These are phyloP conservation scores for Branchipolynoe longqiensis DNA, from an alignment of 2,888 invertebrate genomes.

Conservation along the genomic window DNA sequence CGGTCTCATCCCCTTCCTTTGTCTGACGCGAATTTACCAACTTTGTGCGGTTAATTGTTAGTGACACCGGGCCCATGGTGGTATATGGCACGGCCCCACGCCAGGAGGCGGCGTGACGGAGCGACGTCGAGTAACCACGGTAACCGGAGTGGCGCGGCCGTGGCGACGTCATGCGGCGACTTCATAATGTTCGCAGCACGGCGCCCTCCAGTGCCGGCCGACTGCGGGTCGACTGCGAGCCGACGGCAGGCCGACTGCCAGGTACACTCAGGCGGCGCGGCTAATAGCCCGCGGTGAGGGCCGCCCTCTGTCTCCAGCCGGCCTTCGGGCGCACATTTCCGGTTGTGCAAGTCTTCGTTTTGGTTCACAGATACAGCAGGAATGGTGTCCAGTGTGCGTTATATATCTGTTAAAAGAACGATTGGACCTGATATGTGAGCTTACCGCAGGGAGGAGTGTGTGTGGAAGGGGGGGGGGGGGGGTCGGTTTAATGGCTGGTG, in stretches of 20 bases:
- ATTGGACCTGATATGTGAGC: no score
- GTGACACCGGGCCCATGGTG: background rate
- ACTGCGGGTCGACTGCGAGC: background rate
- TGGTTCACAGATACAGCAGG: no score
- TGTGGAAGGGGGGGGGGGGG: background rate
- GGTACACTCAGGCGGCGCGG: background rate
- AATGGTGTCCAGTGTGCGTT: no score
- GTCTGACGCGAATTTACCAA: no score
- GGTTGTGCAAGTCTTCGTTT: no score
- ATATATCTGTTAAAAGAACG: no score
- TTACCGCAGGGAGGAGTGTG: background rate
- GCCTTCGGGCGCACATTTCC: no score
- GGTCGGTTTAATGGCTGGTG: no score
- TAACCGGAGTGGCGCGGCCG: conserved; percentile 10
- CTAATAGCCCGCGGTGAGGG: conserved; percentile 40
- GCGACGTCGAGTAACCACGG: conserved; percentile 23
- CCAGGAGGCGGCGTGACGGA: background rate
- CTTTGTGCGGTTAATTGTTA: no score
- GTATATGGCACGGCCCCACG: conserved; percentile 1
- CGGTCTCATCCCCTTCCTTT: no score
- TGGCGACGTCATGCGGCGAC: conserved; percentile 44
- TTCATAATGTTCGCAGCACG: conserved; percentile 50
- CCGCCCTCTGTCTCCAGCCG: no score
- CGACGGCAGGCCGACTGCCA: background rate
- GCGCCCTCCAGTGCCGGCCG: background rate